Evolutionary conservation across 2,113 vertebrate species (phyloP), one percentile per base, ranked within the genome.

Genomic region (Psilopsiagon aurifrons): DNA sequence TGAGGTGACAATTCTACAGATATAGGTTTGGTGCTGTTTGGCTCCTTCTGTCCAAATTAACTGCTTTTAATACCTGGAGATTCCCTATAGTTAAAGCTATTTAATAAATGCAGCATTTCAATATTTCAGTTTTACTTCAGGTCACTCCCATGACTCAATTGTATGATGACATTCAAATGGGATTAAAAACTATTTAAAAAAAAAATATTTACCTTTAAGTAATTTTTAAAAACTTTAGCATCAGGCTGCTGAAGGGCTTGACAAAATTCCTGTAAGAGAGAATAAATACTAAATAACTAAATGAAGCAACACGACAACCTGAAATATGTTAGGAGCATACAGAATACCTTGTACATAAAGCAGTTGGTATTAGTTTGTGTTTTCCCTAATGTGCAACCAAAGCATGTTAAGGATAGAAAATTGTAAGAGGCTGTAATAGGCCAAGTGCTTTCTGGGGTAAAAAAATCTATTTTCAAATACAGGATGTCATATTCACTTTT

Each of bases 241-340:
- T 99, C 99, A 39, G 99, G 99, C 89, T 99, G 99, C 97, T 99
- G 99, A 95, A 99, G 98, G 47, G 99, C 99, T 95, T 99, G 99
- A 98, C 99, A 99, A 74, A 99, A 98, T 85, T 99, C 99, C 98
- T 99, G 86, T 52, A 85, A 51, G 28, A 91, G 12, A 94, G 18
- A 85, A 80, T 7, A 93, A 69, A 76, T 68, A 78, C 10, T 24
- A 59, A 67, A 13, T 44, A 79, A 86, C 5, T 90, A 78, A 59
- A 80, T 27, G 24, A 63, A 89, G 31, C 35, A 84, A 81, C 16
- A 66, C 43, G 60, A 52, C 43, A 68, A 81, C 17, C 33, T 41
- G 60, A 81, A 10, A 33, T 49, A 39, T 0, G 11, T 41, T 41
- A 82, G 35, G 22, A 60, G n/a, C 10, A 44, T 13, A 54, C 1